Conservation (phyloP, 2,113 vertebrate genomes). For the Terrapene triunguis region DNA sequence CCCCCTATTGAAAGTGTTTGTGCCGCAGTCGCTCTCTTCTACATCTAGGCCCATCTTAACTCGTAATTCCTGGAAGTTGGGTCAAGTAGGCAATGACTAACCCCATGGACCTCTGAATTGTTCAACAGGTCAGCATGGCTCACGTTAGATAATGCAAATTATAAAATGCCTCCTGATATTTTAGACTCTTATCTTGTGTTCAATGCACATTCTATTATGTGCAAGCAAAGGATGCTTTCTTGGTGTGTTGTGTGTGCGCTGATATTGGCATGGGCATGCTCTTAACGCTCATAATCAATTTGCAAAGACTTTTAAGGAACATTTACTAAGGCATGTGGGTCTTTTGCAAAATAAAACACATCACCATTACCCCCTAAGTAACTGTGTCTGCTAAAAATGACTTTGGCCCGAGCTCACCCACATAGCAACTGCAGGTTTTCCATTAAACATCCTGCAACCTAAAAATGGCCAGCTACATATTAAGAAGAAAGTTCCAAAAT, state of each 20-base stretch:
- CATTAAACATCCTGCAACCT: neutral
- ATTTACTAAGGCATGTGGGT: neutral
- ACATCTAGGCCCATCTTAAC: neutral
- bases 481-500: neutral
- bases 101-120: neutral
- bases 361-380: neutral
- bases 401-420: neutral
- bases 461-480: neutral
- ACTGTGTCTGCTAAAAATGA: neutral
- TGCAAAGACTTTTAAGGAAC: conserved; percentile 32
- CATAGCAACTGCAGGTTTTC: conserved; percentile 12
- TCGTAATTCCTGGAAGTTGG: neutral
- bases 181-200: neutral
- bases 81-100: neutral
- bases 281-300: neutral
- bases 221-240: neutral
- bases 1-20: neutral
- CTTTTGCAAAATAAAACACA: neutral
- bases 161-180: neutral
- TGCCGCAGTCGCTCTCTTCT: neutral
- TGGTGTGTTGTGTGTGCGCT: neutral
- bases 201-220: neutral
- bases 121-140: neutral
- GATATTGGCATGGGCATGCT: neutral
- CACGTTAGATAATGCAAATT: neutral